Percentiles rank a stretch among this genome's conserved stretches.
Conservation (phyloP, 1,140 invertebrate species). For the Diplogasteroides magnus region DNA sequence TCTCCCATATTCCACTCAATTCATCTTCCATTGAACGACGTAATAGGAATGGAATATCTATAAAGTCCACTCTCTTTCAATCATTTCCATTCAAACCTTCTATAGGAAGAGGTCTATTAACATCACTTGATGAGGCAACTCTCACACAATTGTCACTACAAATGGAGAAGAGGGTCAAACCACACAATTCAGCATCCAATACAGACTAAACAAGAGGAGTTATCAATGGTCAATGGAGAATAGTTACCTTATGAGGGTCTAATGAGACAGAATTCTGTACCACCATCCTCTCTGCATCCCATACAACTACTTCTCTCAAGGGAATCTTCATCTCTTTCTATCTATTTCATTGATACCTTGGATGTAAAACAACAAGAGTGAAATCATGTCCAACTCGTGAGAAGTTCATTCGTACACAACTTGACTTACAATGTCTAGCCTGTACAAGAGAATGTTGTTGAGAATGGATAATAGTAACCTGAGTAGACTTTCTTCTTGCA, state of each 20-base stretch:
- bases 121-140: conserved; percentile 13
- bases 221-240: not conserved
- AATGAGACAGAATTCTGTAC: conserved; percentile 30
- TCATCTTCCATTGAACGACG: conserved; percentile 11
- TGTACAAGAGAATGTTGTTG: not conserved
- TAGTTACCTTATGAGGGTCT: conserved; percentile 20
- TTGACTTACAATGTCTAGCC: not conserved
- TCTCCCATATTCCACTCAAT: not conserved
- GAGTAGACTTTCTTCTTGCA: conserved; percentile 31
- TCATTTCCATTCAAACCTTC: conserved; percentile 26
- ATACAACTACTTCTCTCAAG: conserved; percentile 40
- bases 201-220: not conserved
- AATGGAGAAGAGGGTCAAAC: conserved; percentile 46
- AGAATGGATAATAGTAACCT: conserved; percentile 24
- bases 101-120: conserved; percentile 23
- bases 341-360: conserved; percentile 6
- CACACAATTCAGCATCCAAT: conserved; percentile 50
- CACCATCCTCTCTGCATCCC: conserved; percentile 46
- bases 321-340: not conserved
- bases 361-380: conserved; percentile 44
- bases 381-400: conserved; percentile 45
- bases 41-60: not conserved
- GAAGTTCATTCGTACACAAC: conserved; percentile 34
- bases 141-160: conserved; percentile 42
- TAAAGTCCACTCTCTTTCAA: too few species aligned